phyloP scores from a whole-genome alignment of 2,797 vertebrate species.

The Gymnothorax javanicus region DNA sequence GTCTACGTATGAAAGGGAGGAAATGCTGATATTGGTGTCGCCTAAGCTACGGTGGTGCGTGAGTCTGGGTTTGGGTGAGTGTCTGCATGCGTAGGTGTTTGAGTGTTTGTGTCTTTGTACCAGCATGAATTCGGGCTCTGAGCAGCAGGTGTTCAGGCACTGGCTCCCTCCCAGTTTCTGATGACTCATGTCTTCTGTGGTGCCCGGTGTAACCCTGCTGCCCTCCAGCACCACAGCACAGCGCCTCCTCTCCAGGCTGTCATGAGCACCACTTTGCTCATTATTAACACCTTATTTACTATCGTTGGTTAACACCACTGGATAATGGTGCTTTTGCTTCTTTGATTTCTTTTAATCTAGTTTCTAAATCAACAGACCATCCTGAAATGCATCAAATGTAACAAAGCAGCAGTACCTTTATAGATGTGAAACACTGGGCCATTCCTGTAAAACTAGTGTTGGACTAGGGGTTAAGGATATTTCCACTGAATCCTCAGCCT shows the following conservation, averaged over 20 bases:
- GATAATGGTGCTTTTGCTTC: not conserved
- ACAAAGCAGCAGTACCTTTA: not conserved
- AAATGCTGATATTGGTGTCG: not conserved
- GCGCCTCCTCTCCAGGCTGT: not conserved
- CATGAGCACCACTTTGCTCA: not conserved
- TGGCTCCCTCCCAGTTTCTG: not conserved
- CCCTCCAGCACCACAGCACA: not conserved
- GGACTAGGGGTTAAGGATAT: not conserved
- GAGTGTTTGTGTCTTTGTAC: not conserved
- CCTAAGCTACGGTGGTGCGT: not conserved
- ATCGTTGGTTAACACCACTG: not conserved
- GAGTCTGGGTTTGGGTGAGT: not conserved
- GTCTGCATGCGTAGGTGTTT: not conserved
- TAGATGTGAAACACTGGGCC: not conserved
- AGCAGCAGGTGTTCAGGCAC: not conserved
- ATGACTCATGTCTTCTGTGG: not conserved
- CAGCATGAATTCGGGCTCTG: not conserved
- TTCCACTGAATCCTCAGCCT: no score
- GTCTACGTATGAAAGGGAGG: no score
- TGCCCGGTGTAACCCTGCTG: not conserved
- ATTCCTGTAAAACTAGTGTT: not conserved
- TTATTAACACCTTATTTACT: not conserved
- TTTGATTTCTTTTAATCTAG: not conserved
- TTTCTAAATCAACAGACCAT: not conserved
- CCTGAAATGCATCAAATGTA: not conserved